Conservation (phyloP, 2,888 invertebrate species). For the Lasioglossum oenotherae region DNA sequence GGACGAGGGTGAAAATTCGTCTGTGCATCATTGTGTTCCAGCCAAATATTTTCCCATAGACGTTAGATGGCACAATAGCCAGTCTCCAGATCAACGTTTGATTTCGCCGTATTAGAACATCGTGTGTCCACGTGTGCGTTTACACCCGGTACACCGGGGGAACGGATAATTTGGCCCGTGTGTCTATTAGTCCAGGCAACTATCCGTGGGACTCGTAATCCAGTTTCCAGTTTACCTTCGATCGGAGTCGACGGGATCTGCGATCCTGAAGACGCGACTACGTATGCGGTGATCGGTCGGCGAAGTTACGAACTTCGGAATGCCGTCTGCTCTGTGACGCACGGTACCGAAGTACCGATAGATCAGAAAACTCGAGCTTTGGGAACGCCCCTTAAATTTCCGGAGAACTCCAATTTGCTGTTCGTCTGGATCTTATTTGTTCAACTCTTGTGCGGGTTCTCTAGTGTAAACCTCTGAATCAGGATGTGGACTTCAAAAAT, state of each 20-base stretch:
- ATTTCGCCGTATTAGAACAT: not conserved
- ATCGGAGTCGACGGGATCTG: constrained; percentile 63
- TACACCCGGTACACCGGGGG: constrained; percentile 18
- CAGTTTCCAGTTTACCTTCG: constrained; percentile 77
- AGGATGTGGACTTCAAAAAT: too few relatives aligned
- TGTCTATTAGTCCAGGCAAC: constrained; percentile 75
- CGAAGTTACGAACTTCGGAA: constrained; percentile 62
- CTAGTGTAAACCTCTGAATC: too few relatives aligned
- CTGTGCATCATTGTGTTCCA: not conserved
- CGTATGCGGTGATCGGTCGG: constrained; percentile 36
- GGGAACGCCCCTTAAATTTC: not conserved
- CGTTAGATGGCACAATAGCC: not conserved
- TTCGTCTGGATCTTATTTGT: not conserved
- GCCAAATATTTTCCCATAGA: not conserved
- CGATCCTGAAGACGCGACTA: constrained; percentile 52
- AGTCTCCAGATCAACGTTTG: not conserved
- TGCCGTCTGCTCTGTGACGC: constrained; percentile 59
- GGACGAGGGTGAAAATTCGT: not conserved
- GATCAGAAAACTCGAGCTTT: constrained; percentile 38
- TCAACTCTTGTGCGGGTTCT: too few relatives aligned
- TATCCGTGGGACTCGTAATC: constrained; percentile 77
- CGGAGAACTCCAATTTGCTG: not conserved
- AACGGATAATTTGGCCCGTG: constrained; percentile 63
- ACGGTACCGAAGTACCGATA: constrained; percentile 24
- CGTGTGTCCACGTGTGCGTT: constrained; percentile 10